Percentiles rank a stretch among this genome's conserved stretches.
Conservation (phyloP, 2,888 invertebrate genomes). For the Idaea biselata region DNA sequence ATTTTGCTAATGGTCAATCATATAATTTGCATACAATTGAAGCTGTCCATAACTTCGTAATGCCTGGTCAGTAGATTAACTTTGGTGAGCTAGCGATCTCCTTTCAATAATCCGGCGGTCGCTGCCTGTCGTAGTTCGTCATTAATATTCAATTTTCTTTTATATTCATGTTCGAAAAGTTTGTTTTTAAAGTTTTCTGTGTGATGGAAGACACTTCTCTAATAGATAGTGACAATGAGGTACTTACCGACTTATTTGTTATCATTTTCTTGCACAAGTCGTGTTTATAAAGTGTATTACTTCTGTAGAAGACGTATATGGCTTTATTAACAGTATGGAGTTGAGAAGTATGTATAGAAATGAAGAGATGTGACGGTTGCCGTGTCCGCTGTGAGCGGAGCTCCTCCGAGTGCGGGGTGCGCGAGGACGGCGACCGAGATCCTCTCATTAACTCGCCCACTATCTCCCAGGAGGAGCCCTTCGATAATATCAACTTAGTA, state of each 20-base stretch:
- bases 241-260: slow-evolving; percentile 30
- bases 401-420: slow-evolving; percentile 34
- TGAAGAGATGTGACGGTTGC: slow-evolving; percentile 73
- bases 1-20: slow-evolving; percentile 58
- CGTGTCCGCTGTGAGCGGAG: slow-evolving; percentile 60
- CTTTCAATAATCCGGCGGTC: slow-evolving; percentile 33
- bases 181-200: slow-evolving; percentile 29
- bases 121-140: slow-evolving; percentile 27
- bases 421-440: slow-evolving; percentile 47
- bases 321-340: slow-evolving; percentile 66
- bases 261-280: slow-evolving; percentile 3
- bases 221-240: slow-evolving; percentile 62
- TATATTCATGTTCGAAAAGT: slow-evolving; percentile 22
- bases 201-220: slow-evolving; percentile 55
- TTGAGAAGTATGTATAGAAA: slow-evolving; percentile 75
- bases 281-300: not conserved
- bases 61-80: slow-evolving; percentile 47
- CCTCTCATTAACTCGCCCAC: slow-evolving; percentile 63
- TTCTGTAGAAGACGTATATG: slow-evolving; percentile 41
- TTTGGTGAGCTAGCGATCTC: slow-evolving; percentile 17
- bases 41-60: slow-evolving; percentile 38
- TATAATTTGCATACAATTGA: slow-evolving; percentile 74
- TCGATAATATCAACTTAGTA: slow-evolving; percentile 65
- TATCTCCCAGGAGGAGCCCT: slow-evolving; percentile 61
- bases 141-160: not conserved